Percentiles rank a stretch among this genome's conserved stretches.
These are phyloP conservation scores for Pelusios castaneus DNA, from an alignment of 2,113 vertebrate species.

Conservation along the genomic window DNA sequence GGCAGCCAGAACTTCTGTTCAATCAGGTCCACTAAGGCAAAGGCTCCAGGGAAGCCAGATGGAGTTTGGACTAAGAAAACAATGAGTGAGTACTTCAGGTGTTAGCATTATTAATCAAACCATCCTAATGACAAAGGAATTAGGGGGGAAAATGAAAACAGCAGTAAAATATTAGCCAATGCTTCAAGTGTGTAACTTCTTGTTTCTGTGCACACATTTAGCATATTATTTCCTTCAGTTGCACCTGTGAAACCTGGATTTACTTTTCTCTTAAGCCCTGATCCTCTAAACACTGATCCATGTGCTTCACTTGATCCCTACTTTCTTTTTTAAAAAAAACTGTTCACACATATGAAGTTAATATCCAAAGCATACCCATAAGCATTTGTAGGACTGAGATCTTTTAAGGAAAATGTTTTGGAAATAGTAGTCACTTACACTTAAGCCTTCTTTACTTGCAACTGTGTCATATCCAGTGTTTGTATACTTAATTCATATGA, in stretches of 20 bases:
- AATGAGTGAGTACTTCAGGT: neutral
- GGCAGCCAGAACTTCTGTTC: neutral
- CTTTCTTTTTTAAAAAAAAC: neutral
- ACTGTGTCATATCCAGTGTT: neutral
- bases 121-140: neutral
- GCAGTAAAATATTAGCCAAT: neutral
- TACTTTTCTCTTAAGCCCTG: neutral
- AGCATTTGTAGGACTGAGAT: neutral
- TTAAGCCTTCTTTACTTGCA: neutral
- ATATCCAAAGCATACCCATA: neutral
- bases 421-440: neutral
- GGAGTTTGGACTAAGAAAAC: neutral
- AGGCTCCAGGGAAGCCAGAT: neutral
- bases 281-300: neutral
- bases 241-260: neutral
- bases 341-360: neutral
- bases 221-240: neutral
- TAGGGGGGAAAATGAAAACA: neutral
- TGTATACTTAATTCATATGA: neutral
- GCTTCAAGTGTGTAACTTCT: neutral
- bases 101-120: accelerated
- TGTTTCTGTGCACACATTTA: neutral
- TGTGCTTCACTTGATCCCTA: neutral
- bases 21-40: neutral
- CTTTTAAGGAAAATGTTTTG: neutral